phyloP scores from a whole-genome alignment of 1,140 invertebrate species.

The Anagrus nilaparvatae region DNA sequence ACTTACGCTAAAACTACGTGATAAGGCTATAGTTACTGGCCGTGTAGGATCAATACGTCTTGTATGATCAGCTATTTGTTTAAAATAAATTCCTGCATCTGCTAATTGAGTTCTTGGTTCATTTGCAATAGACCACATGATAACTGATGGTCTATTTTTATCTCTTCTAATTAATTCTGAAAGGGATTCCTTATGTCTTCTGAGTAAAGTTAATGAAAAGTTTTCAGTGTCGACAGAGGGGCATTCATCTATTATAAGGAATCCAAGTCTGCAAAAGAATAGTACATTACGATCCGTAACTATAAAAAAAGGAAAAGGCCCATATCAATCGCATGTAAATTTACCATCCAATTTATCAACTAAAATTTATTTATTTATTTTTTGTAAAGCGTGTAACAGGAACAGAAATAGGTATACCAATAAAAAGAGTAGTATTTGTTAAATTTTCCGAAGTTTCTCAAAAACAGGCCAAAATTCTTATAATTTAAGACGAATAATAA shows the following conservation, averaged over 20 bases:
- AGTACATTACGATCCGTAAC: not conserved
- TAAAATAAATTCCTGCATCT: conserved; percentile 74
- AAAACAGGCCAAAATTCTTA: no score
- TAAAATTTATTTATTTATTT: not conserved
- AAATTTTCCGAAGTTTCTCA: no score
- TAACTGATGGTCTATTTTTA: conserved; percentile 86
- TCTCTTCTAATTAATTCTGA: conserved; percentile 79
- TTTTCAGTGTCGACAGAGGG: conserved; percentile 83
- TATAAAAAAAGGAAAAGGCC: not conserved
- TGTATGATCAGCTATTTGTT: conserved; percentile 61
- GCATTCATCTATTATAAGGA: conserved; percentile 93
- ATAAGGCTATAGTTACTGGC: conserved; percentile 65
- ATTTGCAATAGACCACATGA: conserved; percentile 95
- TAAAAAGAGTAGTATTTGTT: no score
- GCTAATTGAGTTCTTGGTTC: conserved; percentile 66
- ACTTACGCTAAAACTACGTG: conserved; percentile 34
- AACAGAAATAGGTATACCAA: no score
- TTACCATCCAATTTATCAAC: not conserved
- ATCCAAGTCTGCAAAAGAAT: conserved; percentile 50
- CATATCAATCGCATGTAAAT: no score
- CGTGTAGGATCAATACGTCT: conserved; percentile 63
- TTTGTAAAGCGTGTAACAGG: no score
- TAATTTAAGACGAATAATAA: no score
- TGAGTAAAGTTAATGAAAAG: conserved; percentile 51
- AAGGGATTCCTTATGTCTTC: conserved; percentile 73